Base-by-base conservation (phyloP, 1,140 invertebrate species). In the Ylistrum balloti region DNA sequence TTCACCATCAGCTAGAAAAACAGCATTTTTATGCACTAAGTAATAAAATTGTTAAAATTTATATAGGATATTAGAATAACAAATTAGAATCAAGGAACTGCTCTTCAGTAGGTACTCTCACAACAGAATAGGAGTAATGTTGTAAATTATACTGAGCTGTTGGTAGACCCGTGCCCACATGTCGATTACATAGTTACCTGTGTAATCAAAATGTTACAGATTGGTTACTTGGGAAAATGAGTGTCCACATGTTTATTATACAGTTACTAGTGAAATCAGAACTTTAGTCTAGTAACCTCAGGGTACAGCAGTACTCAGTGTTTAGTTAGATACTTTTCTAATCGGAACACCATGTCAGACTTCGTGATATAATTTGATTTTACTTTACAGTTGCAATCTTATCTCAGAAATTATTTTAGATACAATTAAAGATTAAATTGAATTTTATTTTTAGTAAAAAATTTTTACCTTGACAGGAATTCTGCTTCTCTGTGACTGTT, bases 401-500 rank as follows among this genome's bases (percentile, higher is more conserved):
- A n/a, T n/a, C n/a, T n/a, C n/a, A n/a, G n/a, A n/a, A n/a, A n/a
- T n/a, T n/a, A n/a, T n/a, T n/a, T n/a, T n/a, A n/a, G n/a, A n/a
- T n/a, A n/a, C n/a, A n/a, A n/a, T n/a, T n/a, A n/a, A n/a, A n/a
- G n/a, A n/a, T n/a, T n/a, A n/a, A n/a, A n/a, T n/a, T n/a, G n/a
- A n/a, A n/a, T n/a, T n/a, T n/a, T n/a, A n/a, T 45, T 45, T 74
- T 74, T 74, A 74, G 20, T 28, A 28, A 5, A n/a, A 74, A 28
- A 28, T 0, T 74, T 74, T 74, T 74, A 74, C 56, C 56, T 74
- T 74, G 56, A 74, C 56, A 28, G 56, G 56, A 74, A 74, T 74
- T 28, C n/a, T 74, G 56, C 56, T 74, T 28, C n/a, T 74, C n/a
- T 74, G 56, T 74, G 56, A n/a, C n/a, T n/a, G 56, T 74, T 74